phyloP scores from a whole-genome alignment of 2,113 vertebrate genomes.

The Chroicocephalus ridibundus region DNA sequence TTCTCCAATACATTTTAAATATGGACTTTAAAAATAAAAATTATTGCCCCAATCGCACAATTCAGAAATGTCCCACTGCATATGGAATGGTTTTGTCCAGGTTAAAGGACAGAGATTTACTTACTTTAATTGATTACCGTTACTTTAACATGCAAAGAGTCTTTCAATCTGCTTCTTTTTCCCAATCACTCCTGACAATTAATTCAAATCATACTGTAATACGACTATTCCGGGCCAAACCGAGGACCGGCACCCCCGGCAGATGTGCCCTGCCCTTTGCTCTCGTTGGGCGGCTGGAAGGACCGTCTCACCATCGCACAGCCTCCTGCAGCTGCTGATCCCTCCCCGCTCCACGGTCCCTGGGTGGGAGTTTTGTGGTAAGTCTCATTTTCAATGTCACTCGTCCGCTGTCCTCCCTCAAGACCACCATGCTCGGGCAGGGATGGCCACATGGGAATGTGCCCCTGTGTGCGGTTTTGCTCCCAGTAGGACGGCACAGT shows the following conservation, averaged over 20 bases:
- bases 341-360: accelerated
- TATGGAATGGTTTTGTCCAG: neutral
- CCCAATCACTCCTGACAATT: neutral
- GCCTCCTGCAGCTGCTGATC: neutral
- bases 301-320: accelerated
- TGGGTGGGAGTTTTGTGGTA: neutral
- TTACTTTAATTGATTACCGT: neutral
- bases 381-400: neutral
- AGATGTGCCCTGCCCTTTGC: neutral
- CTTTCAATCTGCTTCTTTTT: neutral
- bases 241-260: neutral
- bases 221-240: neutral
- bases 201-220: neutral
- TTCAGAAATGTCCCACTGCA: neutral
- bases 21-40: neutral
- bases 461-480: neutral
- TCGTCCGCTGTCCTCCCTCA: neutral
- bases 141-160: neutral
- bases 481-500: neutral
- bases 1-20: neutral
- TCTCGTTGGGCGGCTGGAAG: accelerated
- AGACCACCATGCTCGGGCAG: accelerated
- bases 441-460: accelerated
- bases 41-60: neutral
- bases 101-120: neutral